Evolutionary conservation across 2,888 invertebrate species (phyloP).

Genomic region (Lycia hirtaria): DNA sequence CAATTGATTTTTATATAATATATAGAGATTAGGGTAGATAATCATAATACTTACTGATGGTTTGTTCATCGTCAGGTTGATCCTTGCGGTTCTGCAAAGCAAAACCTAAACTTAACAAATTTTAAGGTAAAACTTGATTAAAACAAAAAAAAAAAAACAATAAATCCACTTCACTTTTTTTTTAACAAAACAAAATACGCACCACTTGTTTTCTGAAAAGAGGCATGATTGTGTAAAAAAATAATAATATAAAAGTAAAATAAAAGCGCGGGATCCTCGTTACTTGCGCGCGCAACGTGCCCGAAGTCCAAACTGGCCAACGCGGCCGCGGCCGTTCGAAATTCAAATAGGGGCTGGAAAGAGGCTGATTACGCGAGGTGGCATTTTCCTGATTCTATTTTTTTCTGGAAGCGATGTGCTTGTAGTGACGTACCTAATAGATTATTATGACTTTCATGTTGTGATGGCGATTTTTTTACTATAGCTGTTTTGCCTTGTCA

Average conservation of each 20-base stretch:
- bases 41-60: slow-evolving; percentile 77
- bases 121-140: not conserved
- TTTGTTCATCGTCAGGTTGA: slow-evolving; percentile 80
- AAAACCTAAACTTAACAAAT: slow-evolving; percentile 29
- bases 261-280: slow-evolving; percentile 51
- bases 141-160: not conserved
- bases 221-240: slow-evolving; percentile 47
- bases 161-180: slow-evolving; percentile 11
- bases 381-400: slow-evolving; percentile 29
- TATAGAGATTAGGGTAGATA: no score
- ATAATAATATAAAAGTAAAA: slow-evolving; percentile 42
- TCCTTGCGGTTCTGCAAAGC: slow-evolving; percentile 62
- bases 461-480: no score
- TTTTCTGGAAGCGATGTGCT: slow-evolving; percentile 30
- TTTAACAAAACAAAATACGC: slow-evolving; percentile 45
- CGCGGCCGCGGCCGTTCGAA: slow-evolving; percentile 59
- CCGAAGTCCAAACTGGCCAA: slow-evolving; percentile 63
- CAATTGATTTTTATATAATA: no score
- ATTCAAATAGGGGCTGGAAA: slow-evolving; percentile 57
- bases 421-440: slow-evolving; percentile 29
- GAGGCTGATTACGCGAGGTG: slow-evolving; percentile 33
- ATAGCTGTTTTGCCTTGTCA: no score
- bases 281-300: slow-evolving; percentile 61
- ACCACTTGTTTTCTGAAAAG: slow-evolving; percentile 54
- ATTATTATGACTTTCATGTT: not conserved